phyloP scores from a whole-genome alignment of 1,140 invertebrate species.

The Mercenaria mercenaria region DNA sequence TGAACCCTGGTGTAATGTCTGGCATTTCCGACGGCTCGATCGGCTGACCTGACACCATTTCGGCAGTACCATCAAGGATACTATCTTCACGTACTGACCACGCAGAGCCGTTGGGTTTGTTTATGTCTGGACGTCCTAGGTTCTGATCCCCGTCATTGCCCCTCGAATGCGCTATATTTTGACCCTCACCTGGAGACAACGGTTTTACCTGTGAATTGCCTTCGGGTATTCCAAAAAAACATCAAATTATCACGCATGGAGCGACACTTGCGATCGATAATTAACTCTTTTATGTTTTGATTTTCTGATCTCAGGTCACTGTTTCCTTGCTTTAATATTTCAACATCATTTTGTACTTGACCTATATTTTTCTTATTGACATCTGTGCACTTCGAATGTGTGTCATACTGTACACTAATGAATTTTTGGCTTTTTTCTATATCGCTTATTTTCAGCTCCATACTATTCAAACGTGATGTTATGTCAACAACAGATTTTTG shows the following conservation, averaged over 20 bases:
- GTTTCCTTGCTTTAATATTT: background rate
- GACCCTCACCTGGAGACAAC: background rate
- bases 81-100: background rate
- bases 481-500: background rate
- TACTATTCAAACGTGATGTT: background rate
- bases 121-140: background rate
- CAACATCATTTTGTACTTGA: background rate
- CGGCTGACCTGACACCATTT: background rate
- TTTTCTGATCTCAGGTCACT: background rate
- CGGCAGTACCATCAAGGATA: background rate
- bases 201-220: background rate
- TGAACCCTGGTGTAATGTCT: background rate
- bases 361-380: background rate
- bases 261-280: background rate
- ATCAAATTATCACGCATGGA: background rate
- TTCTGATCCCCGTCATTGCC: background rate
- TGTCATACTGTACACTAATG: slow-evolving; percentile 6
- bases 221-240: background rate
- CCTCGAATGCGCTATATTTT: background rate
- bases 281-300: too few species aligned
- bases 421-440: background rate
- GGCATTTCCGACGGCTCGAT: background rate
- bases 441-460: background rate
- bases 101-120: too few species aligned
- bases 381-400: background rate